Conservation (phyloP, 2,888 invertebrate genomes). For the Neoscelio sp. region DNA sequence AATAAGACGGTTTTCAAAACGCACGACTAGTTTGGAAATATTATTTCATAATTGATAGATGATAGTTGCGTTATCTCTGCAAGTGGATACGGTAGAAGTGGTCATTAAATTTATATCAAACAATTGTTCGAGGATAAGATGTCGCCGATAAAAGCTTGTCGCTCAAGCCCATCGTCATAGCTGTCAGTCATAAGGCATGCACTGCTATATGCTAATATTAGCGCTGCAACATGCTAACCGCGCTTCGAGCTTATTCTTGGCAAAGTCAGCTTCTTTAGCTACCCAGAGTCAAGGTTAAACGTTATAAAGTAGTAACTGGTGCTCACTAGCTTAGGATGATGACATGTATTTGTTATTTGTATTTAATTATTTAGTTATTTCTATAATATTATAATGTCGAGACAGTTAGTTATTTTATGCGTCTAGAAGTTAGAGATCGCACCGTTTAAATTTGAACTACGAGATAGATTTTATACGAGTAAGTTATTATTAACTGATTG, state of each 20-base stretch:
- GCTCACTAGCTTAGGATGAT: constrained; percentile 51
- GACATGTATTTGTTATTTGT: constrained; percentile 43
- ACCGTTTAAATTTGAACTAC: too few relatives aligned
- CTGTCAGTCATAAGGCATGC: constrained; percentile 69
- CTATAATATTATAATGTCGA: not conserved
- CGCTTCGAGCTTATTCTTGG: constrained; percentile 81
- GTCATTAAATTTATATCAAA: constrained; percentile 9
- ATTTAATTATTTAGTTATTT: constrained; percentile 29
- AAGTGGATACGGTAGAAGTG: not conserved
- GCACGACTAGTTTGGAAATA: too few relatives aligned
- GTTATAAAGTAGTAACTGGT: constrained; percentile 74
- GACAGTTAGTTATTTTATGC: too few relatives aligned
- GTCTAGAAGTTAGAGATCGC: too few relatives aligned
- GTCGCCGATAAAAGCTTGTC: constrained; percentile 46
- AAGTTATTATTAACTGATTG: constrained; percentile 62
- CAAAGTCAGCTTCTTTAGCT: constrained; percentile 79
- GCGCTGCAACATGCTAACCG: constrained; percentile 80
- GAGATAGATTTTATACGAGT: too few relatives aligned
- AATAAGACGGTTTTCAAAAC: too few relatives aligned
- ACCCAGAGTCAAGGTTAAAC: constrained; percentile 82
- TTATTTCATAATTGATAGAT: too few relatives aligned
- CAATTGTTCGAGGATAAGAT: constrained; percentile 31
- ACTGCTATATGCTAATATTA: constrained; percentile 80
- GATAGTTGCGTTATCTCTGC: too few relatives aligned
- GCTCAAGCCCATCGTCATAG: constrained; percentile 48